A percentile compares a stretch with the other conserved stretches of the same genome.
Evolutionary conservation across 2,113 vertebrate genomes (phyloP).

Genomic region (Holacanthus passer): DNA sequence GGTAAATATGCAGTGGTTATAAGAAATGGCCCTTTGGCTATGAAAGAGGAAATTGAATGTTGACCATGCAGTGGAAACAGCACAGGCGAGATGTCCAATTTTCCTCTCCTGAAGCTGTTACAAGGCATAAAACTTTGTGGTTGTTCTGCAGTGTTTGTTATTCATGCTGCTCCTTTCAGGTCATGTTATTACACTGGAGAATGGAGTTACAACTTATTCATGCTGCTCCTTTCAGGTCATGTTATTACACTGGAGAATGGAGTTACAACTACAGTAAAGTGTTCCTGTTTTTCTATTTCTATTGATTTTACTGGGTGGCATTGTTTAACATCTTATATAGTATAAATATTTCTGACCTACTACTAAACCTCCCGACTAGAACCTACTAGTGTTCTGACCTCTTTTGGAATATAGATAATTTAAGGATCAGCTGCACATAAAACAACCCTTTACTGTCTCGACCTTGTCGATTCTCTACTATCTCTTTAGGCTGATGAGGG

Average conservation of each 20-base stretch:
- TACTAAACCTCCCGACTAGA: too few species aligned
- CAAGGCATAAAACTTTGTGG: constrained; percentile 11
- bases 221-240: neutral
- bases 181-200: neutral
- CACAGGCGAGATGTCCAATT: constrained; percentile 6
- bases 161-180: neutral
- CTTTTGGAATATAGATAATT: neutral
- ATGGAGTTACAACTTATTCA: constrained; percentile 28
- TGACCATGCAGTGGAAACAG: constrained; percentile 19
- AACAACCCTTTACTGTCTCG: constrained; percentile 4
- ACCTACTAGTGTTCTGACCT: too few species aligned
- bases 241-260: neutral
- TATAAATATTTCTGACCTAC: neutral
- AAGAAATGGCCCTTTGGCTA: neutral
- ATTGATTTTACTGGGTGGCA: neutral
- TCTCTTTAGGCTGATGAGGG: constrained; percentile 26
- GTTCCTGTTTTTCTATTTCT: neutral
- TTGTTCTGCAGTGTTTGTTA: constrained; percentile 5
- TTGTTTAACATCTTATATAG: neutral
- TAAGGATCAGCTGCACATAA: neutral
- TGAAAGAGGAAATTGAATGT: constrained; percentile 19
- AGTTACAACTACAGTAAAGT: neutral
- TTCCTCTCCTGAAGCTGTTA: constrained; percentile 13
- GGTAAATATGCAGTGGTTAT: constrained; percentile 32
- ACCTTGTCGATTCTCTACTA: constrained; percentile 9